Evolutionary conservation across 2,797 vertebrate species (phyloP), one percentile per base, ranked within the genome.

Genomic region (Lepilemur septentrionalis): DNA sequence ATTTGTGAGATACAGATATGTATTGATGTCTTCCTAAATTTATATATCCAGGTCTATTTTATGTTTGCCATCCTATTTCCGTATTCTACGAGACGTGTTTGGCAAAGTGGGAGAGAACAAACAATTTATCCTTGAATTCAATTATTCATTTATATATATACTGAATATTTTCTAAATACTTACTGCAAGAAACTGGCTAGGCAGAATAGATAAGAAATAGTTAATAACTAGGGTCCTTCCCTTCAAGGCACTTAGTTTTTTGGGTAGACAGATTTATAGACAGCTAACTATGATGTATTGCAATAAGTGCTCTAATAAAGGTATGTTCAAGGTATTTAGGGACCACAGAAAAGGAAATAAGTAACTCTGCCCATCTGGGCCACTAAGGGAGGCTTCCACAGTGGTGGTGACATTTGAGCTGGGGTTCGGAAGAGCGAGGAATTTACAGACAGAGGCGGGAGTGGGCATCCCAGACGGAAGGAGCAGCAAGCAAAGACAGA

Each of bases 41-140:
- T 2, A 0, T 14, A 5, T 0, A 0, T 73, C 32, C 41, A 18
- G 48, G 5, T 28, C 13, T 25, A 35, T 30, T 43, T 72, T 5
- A 22, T 20, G 0, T 32, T 25, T 5, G 22, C 17, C 32, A 0
- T 80, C 59, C 48, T 46, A 1, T 55, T 52, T 48, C 59, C 10
- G 0, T 55, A 8, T 73, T 63, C 73, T 55, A 72, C 59, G 86
- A 20, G 11, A 30, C 4, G 1, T 0, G 2, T 14, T 75, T 84
- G 76, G 41, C 84, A 59, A n/a, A 50, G 18, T 15, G 7, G 48
- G 41, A 28, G 4, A 35, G 38, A 83, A 28, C 20, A 8, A 38
- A 46, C 25, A 17, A 0, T 43, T 55, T 65, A 7, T 32, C 81
- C 65, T 41, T 59, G 32, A 30, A 70, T 35, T 48, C n/a, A 70